Base-by-base conservation (phyloP, 2,113 vertebrate genomes). In the Pelobates fuscus region DNA sequence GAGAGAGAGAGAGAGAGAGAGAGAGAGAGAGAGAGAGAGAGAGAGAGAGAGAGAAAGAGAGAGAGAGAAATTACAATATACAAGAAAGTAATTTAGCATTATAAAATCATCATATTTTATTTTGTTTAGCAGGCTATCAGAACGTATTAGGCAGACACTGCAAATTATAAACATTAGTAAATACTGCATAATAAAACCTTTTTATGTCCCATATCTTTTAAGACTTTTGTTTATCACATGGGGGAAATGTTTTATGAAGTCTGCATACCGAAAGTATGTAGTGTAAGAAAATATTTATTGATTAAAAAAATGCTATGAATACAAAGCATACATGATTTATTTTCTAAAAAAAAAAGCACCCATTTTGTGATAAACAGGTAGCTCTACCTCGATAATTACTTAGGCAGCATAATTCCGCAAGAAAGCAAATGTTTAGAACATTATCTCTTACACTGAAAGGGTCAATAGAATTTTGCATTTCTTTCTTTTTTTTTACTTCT, bases 201-300 rank as follows among this genome's bases (percentile, higher is more conserved):
- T 37, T 37, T 37, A 41, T 14, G 54, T 37, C 14, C 21, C 2
- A 41, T 15, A 59, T 43, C 67, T 57, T 59, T 70, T 70, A 71
- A 62, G 41, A 11, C 20, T n/a, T 61, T 63, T 71, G 29, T 72
- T 72, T 72, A 63, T 54, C 70, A 37, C 44, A 62, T 32, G 14
- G 14, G 21, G 4, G 26, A 52, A 52, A 67, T 49, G 37, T 54
- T 71, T 63, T 63, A 72, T 25, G 41, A 23, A 23, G 2, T 32
- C 37, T n/a, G 57, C 41, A 46, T 46, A 46, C 57, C 43, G 5
- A 43, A 57, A 17, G 8, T 44, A 59, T 27, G 17, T 60, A 44
- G 25, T 59, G 21, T 62, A 37, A 72, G 8, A 23, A 18, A 46
- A 63, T 24, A 52, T 30, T 62, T 63, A 49, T 62, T 23, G 21